phyloP scores from a whole-genome alignment of 2,113 vertebrate genomes.

The Cervus canadensis region DNA sequence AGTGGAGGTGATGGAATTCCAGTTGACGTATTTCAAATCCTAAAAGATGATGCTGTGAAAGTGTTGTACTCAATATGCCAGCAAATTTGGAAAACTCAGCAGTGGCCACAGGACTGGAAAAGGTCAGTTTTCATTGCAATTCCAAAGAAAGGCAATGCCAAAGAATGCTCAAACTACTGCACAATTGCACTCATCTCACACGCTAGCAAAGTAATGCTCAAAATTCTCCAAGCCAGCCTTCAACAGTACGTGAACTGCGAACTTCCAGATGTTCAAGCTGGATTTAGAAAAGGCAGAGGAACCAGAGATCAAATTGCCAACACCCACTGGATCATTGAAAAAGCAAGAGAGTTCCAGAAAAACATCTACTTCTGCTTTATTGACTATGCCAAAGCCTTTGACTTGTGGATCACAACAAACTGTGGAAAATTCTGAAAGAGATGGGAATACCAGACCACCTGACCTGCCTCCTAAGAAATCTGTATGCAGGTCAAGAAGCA shows the following conservation, averaged over 20 bases:
- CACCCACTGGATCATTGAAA: neutral
- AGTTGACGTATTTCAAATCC: neutral
- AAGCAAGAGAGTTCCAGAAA: neutral
- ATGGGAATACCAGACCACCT: neutral
- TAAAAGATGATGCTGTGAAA: neutral
- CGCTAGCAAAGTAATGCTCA: neutral
- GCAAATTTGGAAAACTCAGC: neutral
- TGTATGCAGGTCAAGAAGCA: neutral
- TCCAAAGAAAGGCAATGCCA: neutral
- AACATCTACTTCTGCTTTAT: neutral
- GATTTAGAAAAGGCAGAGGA: neutral
- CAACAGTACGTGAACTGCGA: neutral
- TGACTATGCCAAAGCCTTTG: neutral
- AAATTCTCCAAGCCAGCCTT: neutral
- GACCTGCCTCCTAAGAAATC: neutral
- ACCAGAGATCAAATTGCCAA: neutral
- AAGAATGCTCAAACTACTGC: neutral
- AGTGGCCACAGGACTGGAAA: neutral
- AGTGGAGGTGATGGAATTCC: neutral
- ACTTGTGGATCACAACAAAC: neutral
- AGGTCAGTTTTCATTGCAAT: neutral
- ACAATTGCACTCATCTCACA: neutral
- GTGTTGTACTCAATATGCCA: neutral
- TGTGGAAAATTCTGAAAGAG: neutral
- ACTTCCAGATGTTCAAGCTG: neutral